Percentiles rank a stretch among this genome's conserved stretches.
These are phyloP conservation scores for Drosophila peninsularis DNA, from an alignment of 2,888 invertebrate genomes.

Conservation along the genomic window DNA sequence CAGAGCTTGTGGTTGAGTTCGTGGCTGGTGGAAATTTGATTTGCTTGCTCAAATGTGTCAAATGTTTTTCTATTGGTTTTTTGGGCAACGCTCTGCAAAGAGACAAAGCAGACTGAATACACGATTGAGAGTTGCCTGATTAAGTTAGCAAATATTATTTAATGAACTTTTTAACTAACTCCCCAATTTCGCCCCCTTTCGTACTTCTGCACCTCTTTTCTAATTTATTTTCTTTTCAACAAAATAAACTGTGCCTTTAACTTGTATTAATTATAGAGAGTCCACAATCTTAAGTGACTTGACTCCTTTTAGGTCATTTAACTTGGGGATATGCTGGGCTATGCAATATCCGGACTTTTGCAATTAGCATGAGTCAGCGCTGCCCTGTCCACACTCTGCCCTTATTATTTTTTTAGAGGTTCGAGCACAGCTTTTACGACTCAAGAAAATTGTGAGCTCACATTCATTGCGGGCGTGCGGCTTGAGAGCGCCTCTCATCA, in stretches of 20 bases:
- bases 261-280: neutral
- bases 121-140: neutral
- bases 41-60: slow-evolving; percentile 12
- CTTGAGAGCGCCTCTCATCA: slow-evolving; percentile 40
- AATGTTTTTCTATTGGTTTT: slow-evolving; percentile 12
- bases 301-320: slow-evolving; percentile 7
- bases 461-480: slow-evolving; percentile 2
- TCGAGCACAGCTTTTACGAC: slow-evolving; percentile 39
- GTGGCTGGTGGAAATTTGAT: slow-evolving; percentile 22
- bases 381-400: neutral
- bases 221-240: neutral
- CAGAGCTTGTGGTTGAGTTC: slow-evolving; percentile 36
- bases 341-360: slow-evolving; percentile 19
- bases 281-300: slow-evolving; percentile 6
- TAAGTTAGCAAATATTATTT: neutral
- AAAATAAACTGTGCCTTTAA: neutral
- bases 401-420: no score
- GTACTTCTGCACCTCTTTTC: no score
- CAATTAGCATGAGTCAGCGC: slow-evolving; percentile 44
- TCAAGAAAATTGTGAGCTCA: slow-evolving; percentile 22
- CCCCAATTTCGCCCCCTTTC: neutral
- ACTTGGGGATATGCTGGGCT: neutral
- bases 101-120: neutral
- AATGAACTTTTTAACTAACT: neutral
- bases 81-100: neutral